Base-by-base conservation (phyloP, 2,797 vertebrate genomes). In the Lindbergichthys nudifrons region DNA sequence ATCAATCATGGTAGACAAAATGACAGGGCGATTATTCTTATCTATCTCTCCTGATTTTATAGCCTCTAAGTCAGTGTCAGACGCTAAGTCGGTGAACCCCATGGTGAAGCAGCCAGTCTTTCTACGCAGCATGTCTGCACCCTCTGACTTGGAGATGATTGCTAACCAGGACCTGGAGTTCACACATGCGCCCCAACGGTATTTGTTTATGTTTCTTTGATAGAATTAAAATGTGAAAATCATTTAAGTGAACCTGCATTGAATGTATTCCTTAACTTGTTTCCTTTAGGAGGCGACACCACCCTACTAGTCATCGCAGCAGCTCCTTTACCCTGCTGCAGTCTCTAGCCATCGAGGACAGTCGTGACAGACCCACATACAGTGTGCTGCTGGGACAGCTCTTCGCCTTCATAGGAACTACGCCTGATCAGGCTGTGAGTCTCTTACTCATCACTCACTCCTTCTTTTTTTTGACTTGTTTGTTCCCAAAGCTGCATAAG, bases 71-170 rank as follows among this genome's bases (percentile, higher is more conserved):
- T 98, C 97, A 0, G 96, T 97, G 9, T 98, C 97, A 0, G 98
- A 99, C 73, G 91, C 96, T 15, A 99, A 99, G 88, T 95, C 95
- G 2, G 94, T 96, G n/a, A 93, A 95, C 8, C 96, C 96, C 0
- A 92, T 96, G 21, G 96, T 96, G 83, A 97, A 97, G 73, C 98
- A 99, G 93, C 98, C 98, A 0, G 96, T 98, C 77, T 99, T 99
- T 79, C 95, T 99, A 41, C 97, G 98, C 77, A 99, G 98, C 84
- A 98, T 99, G 98, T 99, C 98, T 0, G 98, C 98, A 2, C 98
- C 98, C 0, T 99, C 98, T 11, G 98, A 99, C 90, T 91, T 99
- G 73, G 98, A 99, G 91, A 99, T 99, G 98, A 99, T 99, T 8
- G 97, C 97, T 54, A 99, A 94, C 5, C 97, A 98, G 72, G 98